These are phyloP conservation scores for Protobothrops mucrosquamatus DNA, from an alignment of 2,113 vertebrate species.

Conservation along the genomic window DNA sequence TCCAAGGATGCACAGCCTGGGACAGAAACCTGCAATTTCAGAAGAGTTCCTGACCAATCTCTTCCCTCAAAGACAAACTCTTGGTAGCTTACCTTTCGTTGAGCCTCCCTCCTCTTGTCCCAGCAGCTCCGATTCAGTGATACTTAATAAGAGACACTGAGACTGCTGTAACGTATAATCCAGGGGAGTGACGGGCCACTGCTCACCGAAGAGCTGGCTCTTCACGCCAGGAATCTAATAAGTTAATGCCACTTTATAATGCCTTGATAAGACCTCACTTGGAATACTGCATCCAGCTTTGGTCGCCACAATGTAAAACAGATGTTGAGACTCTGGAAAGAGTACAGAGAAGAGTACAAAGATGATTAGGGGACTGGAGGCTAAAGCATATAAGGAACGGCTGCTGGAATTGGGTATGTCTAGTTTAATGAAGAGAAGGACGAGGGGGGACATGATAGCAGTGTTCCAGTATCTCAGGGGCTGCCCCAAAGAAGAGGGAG, in stretches of 20 bases:
- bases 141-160: background rate
- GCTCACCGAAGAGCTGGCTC: background rate
- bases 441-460: background rate
- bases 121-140: background rate
- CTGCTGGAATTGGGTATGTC: background rate
- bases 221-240: background rate
- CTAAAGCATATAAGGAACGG: background rate
- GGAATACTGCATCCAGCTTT: background rate
- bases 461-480: background rate
- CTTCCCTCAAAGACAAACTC: background rate
- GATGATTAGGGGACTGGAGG: background rate
- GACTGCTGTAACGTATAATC: background rate
- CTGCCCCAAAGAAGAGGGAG: background rate
- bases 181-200: background rate
- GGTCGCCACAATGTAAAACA: background rate
- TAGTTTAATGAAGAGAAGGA: background rate
- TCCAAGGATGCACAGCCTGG: too few species aligned
- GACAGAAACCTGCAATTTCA: background rate
- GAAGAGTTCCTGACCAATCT: background rate
- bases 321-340: background rate
- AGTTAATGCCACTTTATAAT: background rate
- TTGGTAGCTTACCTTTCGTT: background rate
- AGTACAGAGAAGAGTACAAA: background rate
- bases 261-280: background rate
- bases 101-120: background rate